These are phyloP conservation scores for Drosophila nr. perissopoda DNA, from an alignment of 2,888 invertebrate species.

Conservation along the genomic window DNA sequence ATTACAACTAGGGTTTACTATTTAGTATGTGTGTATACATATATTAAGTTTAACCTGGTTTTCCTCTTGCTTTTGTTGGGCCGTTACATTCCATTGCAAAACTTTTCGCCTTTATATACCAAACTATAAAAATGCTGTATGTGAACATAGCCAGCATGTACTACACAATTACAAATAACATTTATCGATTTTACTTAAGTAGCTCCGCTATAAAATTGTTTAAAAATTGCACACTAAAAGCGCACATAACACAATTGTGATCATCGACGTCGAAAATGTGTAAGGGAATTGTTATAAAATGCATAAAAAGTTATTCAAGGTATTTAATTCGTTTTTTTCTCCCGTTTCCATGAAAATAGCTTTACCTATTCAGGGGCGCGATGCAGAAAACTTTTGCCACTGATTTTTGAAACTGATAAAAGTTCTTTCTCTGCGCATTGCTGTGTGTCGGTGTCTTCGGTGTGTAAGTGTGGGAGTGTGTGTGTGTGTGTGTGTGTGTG, in stretches of 20 bases:
- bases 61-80: conserved; percentile 61
- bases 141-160: conserved; percentile 71
- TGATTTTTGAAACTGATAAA: conserved; percentile 6
- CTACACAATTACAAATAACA: conserved; percentile 57
- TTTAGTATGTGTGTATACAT: conserved; percentile 29
- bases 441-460: conserved; percentile 6
- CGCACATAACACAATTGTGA: conserved; percentile 42
- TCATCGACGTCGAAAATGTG: conserved; percentile 23
- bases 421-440: conserved; percentile 3
- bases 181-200: conserved; percentile 40
- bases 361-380: conserved; percentile 48
- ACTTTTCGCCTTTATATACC: conserved; percentile 21
- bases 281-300: conserved; percentile 37
- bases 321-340: conserved; percentile 23
- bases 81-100: conserved; percentile 31
- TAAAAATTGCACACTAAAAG: conserved; percentile 69
- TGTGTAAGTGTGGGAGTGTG: not conserved
- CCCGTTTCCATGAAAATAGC: conserved; percentile 13
- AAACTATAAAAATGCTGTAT: conserved; percentile 67
- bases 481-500: not conserved
- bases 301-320: conserved; percentile 42
- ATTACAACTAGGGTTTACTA: conserved; percentile 24
- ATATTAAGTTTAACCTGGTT: conserved; percentile 60
- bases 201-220: conserved; percentile 71
- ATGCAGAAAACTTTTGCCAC: conserved; percentile 14